Base-by-base conservation (phyloP, 2,888 invertebrate genomes). In the Sminthurinus aureus region DNA sequence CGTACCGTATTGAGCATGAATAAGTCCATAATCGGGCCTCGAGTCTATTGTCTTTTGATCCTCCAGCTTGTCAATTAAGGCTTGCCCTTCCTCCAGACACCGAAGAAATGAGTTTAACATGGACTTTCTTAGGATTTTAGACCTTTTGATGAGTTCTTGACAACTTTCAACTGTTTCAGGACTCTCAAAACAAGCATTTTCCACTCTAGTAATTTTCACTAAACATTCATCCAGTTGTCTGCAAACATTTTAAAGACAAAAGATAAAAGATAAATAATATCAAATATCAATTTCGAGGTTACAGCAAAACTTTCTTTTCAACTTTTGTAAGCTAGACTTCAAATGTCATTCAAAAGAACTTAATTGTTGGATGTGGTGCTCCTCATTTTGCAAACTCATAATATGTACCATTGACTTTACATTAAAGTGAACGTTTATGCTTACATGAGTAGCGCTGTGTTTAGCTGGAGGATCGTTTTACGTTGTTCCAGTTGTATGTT, bases 81-180 rank as follows among this genome's bases (percentile, higher is more conserved):
- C 92, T 90, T 95, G 95, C 78, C 96, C 96, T 87, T 95, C 93
- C 89, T 95, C 95, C 78, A 96, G 91, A 79, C 2, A 96, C 94
- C n/a, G 93, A 93, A 96, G 95, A 2, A 96, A 92, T 9, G 94
- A 92, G 87, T 95, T 95, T 83, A 96, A 91, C 90, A 96, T 93
- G 79, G 93, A 92, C 89, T 94, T 93, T 84, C 94, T 91, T 86
- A 94, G 91, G 87, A 95, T 94, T 89, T 95, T 94, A 88, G 95
- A 93, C 89, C 93, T 93, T 84, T 92, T 93, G 26, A 96, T 91
- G 89, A 94, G 92, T 87, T 92, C 92, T 89, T 94, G 93, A 66
- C 95, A 94, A 2, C 93, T 93, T 82, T 94, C 93, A 85, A 94
- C 94, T 20, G 83, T 78, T 24, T 78, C 71, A 11, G 83, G 71